Conservation (phyloP, 2,797 vertebrate species). For the Graptemys geographica region DNA sequence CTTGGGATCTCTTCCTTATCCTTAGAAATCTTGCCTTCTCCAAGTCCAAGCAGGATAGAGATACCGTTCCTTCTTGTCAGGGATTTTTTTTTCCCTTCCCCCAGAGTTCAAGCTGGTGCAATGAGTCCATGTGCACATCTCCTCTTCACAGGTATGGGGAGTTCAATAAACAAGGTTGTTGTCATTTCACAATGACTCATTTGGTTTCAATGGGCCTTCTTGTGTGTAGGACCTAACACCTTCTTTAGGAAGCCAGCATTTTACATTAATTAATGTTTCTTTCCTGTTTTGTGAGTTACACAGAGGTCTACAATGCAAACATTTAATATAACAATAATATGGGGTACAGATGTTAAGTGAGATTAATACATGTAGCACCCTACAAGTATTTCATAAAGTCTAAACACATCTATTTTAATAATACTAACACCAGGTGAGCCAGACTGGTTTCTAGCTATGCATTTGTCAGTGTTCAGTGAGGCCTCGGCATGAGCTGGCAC, state of each 20-base stretch:
- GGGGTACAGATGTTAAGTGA: background rate
- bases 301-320: background rate
- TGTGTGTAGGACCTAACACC: background rate
- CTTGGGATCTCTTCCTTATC: background rate
- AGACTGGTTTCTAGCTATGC: background rate
- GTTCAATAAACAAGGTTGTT: background rate
- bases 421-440: background rate
- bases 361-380: background rate
- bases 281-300: background rate
- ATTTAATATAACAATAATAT: background rate
- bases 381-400: background rate
- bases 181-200: background rate
- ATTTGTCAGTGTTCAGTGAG: background rate
- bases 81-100: background rate
- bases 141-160: background rate
- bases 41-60: background rate
- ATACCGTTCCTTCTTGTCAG: background rate
- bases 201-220: background rate
- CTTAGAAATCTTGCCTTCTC: background rate
- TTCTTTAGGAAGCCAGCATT: background rate
- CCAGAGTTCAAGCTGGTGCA: background rate
- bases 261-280: background rate
- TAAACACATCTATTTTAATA: background rate
- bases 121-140: background rate
- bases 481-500: background rate